Percentiles rank a stretch among this genome's conserved stretches.
These are phyloP conservation scores for Brachypterus glaber DNA, from an alignment of 2,888 invertebrate species.

Conservation along the genomic window DNA sequence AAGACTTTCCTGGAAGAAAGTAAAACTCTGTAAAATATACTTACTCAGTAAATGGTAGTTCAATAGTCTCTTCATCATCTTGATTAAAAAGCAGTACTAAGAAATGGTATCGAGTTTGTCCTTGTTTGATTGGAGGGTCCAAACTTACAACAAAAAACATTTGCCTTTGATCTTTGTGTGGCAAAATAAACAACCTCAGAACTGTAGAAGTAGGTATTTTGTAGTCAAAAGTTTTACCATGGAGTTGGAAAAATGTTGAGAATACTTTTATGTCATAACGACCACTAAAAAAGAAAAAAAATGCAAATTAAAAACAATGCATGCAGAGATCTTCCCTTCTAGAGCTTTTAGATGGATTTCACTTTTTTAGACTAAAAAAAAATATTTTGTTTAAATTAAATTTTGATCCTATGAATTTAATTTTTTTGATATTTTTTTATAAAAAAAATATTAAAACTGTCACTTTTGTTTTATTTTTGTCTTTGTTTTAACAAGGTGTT, in stretches of 20 bases:
- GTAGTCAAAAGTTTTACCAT: conserved; percentile 99
- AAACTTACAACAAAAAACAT: conserved; percentile 97
- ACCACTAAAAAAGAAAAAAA: conserved; percentile 64
- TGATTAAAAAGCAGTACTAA: conserved; percentile 88
- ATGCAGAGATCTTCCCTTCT: too few species aligned
- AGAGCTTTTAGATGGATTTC: too few species aligned
- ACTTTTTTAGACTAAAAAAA: too few species aligned
- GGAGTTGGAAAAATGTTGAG: conserved; percentile 82
- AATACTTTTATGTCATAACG: conserved; percentile 95
- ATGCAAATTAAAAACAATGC: conserved; percentile 3
- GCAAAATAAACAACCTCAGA: conserved; percentile 83
- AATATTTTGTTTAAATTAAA: too few species aligned
- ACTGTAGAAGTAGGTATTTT: conserved; percentile 98
- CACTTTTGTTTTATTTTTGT: too few species aligned
- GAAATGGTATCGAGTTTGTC: conserved; percentile 96
- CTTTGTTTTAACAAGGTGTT: too few species aligned
- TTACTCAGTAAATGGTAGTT: conserved; percentile 85
- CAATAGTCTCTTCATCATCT: conserved; percentile 88
- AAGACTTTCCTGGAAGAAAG: too few species aligned
- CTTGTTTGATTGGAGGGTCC: conserved; percentile 99
- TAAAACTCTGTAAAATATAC: conserved; percentile 38
- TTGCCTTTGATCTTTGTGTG: conserved; percentile 95
- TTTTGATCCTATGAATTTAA: too few species aligned
- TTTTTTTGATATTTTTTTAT: too few species aligned
- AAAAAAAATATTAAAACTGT: too few species aligned